phyloP scores from a whole-genome alignment of 2,113 vertebrate genomes.

The Solea solea region DNA sequence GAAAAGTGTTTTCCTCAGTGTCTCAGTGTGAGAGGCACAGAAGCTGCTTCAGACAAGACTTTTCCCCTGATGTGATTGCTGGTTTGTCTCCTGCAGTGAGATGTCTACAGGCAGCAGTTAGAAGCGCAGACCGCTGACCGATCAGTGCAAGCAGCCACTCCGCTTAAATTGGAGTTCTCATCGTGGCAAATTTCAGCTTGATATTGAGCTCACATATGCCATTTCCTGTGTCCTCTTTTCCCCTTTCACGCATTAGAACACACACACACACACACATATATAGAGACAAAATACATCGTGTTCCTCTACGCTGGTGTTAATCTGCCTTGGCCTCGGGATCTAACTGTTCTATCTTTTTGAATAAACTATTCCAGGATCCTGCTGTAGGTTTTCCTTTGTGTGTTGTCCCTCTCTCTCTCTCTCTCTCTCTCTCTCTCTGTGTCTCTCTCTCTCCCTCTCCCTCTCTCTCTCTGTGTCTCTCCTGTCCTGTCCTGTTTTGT shows the following conservation, averaged over 20 bases:
- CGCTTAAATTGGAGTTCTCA: conserved; percentile 1
- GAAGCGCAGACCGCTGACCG: conserved; percentile 32
- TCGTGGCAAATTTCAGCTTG: not conserved
- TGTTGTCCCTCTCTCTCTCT: not conserved
- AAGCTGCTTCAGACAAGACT: conserved; percentile 32
- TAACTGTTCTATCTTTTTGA: conserved; percentile 34
- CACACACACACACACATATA: conserved; percentile 15
- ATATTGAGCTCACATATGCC: not conserved
- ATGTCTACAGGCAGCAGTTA: conserved; percentile 22
- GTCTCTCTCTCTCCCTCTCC: not conserved
- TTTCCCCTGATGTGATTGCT: too few relatives aligned
- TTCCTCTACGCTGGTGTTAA: conserved; percentile 37
- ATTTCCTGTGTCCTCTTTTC: conserved; percentile 22
- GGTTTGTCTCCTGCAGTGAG: conserved; percentile 7
- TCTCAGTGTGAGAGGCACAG: conserved; percentile 15
- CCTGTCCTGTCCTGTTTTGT: not conserved
- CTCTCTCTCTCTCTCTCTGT: conserved; percentile 33
- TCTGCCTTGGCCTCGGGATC: conserved; percentile 37
- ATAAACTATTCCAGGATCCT: conserved; percentile 44
- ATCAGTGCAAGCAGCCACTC: conserved; percentile 16
- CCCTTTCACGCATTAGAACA: conserved; percentile 3
- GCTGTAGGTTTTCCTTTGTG: conserved; percentile 39
- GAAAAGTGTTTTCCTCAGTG: conserved; percentile 1
- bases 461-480: conserved; percentile 28
- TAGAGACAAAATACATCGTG: conserved; percentile 8